A percentile compares a stretch with the other conserved stretches of the same genome.
Conservation (phyloP, 2,113 vertebrate genomes). For the Ceuthmochares aereus region DNA sequence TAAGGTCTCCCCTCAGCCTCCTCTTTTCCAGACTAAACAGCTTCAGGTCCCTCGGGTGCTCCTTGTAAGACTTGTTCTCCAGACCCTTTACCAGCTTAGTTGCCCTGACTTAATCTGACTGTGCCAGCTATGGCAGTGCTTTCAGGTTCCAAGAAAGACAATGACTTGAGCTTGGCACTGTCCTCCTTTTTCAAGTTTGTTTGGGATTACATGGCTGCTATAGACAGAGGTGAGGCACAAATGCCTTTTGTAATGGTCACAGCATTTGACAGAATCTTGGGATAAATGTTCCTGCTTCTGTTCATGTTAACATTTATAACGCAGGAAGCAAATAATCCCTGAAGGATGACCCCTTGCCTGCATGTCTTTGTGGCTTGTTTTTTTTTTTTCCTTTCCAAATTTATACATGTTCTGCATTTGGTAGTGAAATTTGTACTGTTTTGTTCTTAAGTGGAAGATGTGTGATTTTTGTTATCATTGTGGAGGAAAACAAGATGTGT, state of each 20-base stretch:
- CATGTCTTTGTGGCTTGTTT: no score
- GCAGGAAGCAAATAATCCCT: neutral
- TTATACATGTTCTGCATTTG: neutral
- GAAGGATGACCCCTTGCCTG: neutral
- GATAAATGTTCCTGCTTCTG: neutral
- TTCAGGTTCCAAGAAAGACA: neutral
- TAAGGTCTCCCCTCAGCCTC: no score
- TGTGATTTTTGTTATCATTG: neutral
- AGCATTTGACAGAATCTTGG: neutral
- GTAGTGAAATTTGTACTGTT: neutral
- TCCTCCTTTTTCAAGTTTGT: neutral
- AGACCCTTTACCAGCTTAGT: no score
- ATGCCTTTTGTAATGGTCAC: neutral
- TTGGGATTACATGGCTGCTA: neutral
- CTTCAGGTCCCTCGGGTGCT: no score
- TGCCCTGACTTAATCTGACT: neutral
- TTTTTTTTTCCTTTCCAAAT: neutral
- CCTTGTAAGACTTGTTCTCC: no score
- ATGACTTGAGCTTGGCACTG: neutral
- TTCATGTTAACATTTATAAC: neutral
- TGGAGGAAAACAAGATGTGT: neutral
- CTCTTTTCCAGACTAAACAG: no score
- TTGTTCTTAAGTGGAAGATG: neutral
- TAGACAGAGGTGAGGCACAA: neutral
- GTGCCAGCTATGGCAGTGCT: neutral